Evolutionary conservation across 37 sponge, comb jelly and placozoan species (phyloP), one percentile per base, ranked within the genome.

Genomic region (Cliona cf. orientalis): DNA sequence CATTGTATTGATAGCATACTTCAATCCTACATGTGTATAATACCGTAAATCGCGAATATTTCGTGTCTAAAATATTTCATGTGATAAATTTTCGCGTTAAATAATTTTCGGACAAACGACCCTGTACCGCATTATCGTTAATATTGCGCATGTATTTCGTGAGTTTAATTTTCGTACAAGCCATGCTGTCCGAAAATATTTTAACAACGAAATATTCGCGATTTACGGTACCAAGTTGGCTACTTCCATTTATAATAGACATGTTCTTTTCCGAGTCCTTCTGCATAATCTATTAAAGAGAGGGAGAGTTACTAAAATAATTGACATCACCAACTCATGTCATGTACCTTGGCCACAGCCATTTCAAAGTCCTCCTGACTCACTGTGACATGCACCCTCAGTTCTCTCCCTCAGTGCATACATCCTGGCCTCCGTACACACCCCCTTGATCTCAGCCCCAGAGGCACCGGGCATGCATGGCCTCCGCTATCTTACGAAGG

Each of bases 321-420:
- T 68, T 38, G 14, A 9, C 69, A 32, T 35, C 41, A 67, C 38
- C 22, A 9, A 67, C 28, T n/a, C n/a, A 39, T 38, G 5, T 58
- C 49, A 44, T 36, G 7, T 26, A 95, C 96, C 92, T 98, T 98
- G 36, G 94, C 92, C 11, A 96, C 97, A 21, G 99, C 97, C 97
- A 98, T 96, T 66, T 98, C 99, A 75, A 98, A 98, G 85, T 98
- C 99, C 65, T 98, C 99, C 78, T 98, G 99, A n/a, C n/a, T n/a
- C n/a, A n/a, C n/a, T 26, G 99, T 98, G 28, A 98, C 99, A 78
- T 98, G 99, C 11, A 98, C 99, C 36, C 99, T 53, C 56, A 97
- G 65, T n/a, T n/a, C n/a, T n/a, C 78, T 98, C 99, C 42, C 99
- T 76, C 43, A 98, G 89, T 56, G 99, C 99, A 86, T 96, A 98